These are phyloP conservation scores for Drosophila equinoxialis DNA, from an alignment of 1,140 invertebrate species.

Conservation along the genomic window DNA sequence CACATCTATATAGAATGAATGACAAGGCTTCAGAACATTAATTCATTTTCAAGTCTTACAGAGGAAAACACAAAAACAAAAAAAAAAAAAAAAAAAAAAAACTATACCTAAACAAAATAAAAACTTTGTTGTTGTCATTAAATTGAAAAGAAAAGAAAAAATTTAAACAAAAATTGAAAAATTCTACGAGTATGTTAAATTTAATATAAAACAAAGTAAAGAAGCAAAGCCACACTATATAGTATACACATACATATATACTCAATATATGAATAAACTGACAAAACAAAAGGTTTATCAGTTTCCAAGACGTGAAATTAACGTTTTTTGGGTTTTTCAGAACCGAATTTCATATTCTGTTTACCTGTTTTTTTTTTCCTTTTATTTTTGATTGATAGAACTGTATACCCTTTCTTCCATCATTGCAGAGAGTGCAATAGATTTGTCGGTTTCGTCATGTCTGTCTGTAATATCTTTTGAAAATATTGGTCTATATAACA, in stretches of 20 bases:
- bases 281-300: slow-evolving; percentile 39
- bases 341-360: neutral
- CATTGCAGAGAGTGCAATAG: too few species aligned
- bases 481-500: too few species aligned
- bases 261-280: slow-evolving; percentile 57
- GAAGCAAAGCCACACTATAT: neutral
- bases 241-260: slow-evolving; percentile 57
- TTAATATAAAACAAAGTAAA: slow-evolving; percentile 23
- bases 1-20: neutral
- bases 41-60: slow-evolving; percentile 41
- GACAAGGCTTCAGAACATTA: slow-evolving; percentile 18
- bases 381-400: neutral
- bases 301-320: slow-evolving; percentile 67
- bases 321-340: slow-evolving; percentile 29
- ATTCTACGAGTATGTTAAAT: slow-evolving; percentile 63
- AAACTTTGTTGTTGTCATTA: slow-evolving; percentile 64
- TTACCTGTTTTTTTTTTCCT: neutral
- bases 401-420: neutral
- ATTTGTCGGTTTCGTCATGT: too few species aligned
- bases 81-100: slow-evolving; percentile 3
- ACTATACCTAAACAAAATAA: slow-evolving; percentile 11
- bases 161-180: slow-evolving; percentile 25
- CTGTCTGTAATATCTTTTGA: too few species aligned
- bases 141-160: slow-evolving; percentile 39
- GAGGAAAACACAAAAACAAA: neutral